phyloP scores from a whole-genome alignment of 2,113 vertebrate genomes.

The Pithys albifrons region DNA sequence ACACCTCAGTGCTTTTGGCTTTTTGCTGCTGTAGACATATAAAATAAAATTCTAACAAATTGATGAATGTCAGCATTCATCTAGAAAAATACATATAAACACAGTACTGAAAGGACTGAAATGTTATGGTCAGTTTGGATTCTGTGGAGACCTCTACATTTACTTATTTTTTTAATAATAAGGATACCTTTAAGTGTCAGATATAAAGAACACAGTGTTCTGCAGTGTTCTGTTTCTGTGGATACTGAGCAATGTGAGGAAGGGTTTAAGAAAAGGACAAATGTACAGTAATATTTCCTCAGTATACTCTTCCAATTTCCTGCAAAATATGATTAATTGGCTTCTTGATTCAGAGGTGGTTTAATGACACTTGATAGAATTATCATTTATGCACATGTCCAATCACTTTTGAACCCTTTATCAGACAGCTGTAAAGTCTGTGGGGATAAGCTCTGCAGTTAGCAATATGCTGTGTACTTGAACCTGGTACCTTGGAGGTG shows the following conservation, averaged over 20 bases:
- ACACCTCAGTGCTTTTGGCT: neutral
- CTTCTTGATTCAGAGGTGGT: constrained; percentile 13
- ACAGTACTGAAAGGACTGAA: neutral
- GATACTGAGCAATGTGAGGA: neutral
- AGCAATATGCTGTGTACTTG: constrained; percentile 17
- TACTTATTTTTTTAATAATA: neutral
- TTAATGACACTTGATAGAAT: constrained; percentile 43
- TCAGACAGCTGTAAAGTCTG: neutral
- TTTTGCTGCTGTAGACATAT: neutral
- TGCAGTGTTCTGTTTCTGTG: neutral
- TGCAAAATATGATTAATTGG: neutral
- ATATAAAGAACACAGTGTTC: neutral
- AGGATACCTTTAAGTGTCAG: neutral
- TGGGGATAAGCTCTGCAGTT: constrained; percentile 16
- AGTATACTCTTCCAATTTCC: neutral
- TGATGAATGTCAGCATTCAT: neutral
- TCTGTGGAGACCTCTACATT: neutral
- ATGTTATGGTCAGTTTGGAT: neutral
- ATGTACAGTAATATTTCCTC: neutral
- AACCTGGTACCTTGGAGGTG: neutral
- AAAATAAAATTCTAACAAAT: neutral
- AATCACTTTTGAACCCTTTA: neutral
- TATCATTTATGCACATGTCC: neutral
- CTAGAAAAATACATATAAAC: neutral
- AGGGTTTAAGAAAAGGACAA: constrained; percentile 21